A percentile compares a stretch with the other conserved stretches of the same genome.
These are phyloP conservation scores for Brachyhypopomus occidentalis DNA, from an alignment of 2,113 vertebrate species.

Conservation along the genomic window DNA sequence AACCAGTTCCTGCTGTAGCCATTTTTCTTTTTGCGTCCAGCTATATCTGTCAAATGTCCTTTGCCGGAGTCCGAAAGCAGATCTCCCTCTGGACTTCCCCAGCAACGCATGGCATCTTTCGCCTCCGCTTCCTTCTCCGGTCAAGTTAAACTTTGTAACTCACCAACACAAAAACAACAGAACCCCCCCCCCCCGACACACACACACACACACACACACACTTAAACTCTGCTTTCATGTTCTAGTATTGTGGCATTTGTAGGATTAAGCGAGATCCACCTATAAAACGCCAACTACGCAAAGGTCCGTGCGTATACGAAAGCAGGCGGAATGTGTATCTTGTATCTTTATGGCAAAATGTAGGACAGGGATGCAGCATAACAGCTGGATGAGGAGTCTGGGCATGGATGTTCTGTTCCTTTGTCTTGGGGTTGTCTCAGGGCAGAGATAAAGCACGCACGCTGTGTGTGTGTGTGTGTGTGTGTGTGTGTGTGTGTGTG, in stretches of 20 bases:
- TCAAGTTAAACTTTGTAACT: conserved; percentile 37
- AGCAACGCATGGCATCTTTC: neutral
- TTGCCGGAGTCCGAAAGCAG: conserved; percentile 39
- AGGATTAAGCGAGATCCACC: conserved; percentile 23
- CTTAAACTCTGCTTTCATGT: conserved; percentile 31
- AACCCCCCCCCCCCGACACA: too few relatives aligned
- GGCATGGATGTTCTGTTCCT: conserved; percentile 17
- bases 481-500: neutral
- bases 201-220: neutral
- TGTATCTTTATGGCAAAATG: conserved; percentile 13
- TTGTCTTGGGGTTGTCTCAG: conserved; percentile 40
- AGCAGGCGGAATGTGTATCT: conserved; percentile 22
- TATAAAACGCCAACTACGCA: conserved; percentile 39
- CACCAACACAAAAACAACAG: too few relatives aligned
- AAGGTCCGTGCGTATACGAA: conserved; percentile 28
- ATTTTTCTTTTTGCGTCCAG: conserved; percentile 47
- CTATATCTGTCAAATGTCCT: conserved; percentile 32
- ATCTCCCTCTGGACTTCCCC: neutral
- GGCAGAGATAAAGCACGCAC: conserved; percentile 1
- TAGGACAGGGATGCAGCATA: conserved; percentile 19
- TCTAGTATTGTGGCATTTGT: conserved; percentile 36
- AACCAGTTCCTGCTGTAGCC: conserved; percentile 56
- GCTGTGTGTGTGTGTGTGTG: neutral
- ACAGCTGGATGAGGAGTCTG: conserved; percentile 19
- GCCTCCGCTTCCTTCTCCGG: neutral